Conservation (phyloP, 92 coral and sea anemone genomes). For the Isaurus tuberculatus region DNA sequence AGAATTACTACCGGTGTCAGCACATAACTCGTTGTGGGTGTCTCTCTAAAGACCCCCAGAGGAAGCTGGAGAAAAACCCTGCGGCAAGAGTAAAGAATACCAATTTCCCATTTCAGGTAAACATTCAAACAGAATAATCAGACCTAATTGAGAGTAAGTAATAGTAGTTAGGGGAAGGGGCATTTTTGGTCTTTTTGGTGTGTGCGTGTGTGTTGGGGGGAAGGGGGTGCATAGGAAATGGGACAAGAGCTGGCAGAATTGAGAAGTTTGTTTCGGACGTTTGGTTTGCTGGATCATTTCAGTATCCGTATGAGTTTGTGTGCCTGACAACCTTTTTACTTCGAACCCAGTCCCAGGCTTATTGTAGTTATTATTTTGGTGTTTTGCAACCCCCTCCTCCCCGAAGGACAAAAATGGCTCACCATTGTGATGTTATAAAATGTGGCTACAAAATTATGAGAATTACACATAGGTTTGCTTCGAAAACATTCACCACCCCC, state of each 20-base stretch:
- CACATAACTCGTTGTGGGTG: constrained; percentile 50
- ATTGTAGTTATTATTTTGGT: not conserved
- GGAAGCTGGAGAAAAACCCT: constrained; percentile 39
- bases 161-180: not conserved
- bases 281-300: constrained; percentile 1
- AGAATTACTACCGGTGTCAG: constrained; percentile 50
- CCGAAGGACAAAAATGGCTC: constrained; percentile 7
- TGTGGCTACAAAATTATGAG: constrained; percentile 13
- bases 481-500: not conserved
- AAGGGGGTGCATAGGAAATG: not conserved
- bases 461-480: constrained; percentile 10
- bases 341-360: not conserved
- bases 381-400: not conserved
- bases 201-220: constrained; percentile 28
- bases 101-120: constrained; percentile 69
- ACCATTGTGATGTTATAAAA: constrained; percentile 8
- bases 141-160: constrained; percentile 2
- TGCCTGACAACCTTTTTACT: not conserved
- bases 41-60: constrained; percentile 52
- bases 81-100: constrained; percentile 78
- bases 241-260: constrained; percentile 22
- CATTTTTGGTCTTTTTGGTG: constrained; percentile 7
- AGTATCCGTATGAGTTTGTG: not conserved
- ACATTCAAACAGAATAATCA: constrained; percentile 25
- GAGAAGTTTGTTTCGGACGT: constrained; percentile 17